These are phyloP conservation scores for Xyrauchen texanus DNA, from an alignment of 2,113 vertebrate genomes.

Conservation along the genomic window DNA sequence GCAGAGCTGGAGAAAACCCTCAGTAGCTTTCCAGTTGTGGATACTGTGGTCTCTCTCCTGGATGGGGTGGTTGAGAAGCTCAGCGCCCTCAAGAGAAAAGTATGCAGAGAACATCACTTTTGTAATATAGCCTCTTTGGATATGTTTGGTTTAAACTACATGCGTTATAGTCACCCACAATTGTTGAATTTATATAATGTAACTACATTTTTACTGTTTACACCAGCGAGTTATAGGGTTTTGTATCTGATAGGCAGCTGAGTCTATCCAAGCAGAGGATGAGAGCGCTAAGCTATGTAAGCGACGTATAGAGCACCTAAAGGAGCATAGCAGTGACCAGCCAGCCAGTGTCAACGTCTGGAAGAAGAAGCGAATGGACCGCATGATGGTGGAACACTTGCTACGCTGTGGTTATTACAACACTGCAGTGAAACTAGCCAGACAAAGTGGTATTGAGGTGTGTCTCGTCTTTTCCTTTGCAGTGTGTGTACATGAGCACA, in stretches of 20 bases:
- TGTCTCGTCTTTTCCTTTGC: background rate
- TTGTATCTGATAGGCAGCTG: slow-evolving; percentile 80
- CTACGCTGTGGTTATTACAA: slow-evolving; percentile 97
- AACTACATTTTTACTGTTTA: background rate
- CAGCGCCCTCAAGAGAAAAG: slow-evolving; percentile 96
- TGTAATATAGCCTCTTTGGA: too few relatives aligned
- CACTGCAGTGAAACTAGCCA: slow-evolving; percentile 92
- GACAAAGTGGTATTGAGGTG: slow-evolving; percentile 97
- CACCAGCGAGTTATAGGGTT: background rate
- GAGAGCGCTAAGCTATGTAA: slow-evolving; percentile 98
- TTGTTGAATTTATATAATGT: background rate
- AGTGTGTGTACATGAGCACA: background rate
- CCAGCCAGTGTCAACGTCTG: slow-evolving; percentile 89
- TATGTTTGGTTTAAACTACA: too few relatives aligned
- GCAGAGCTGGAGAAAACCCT: slow-evolving; percentile 96
- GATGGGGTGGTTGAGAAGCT: slow-evolving; percentile 98
- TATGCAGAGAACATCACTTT: slow-evolving; percentile 53
- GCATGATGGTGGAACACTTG: slow-evolving; percentile 98
- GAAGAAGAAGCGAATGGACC: slow-evolving; percentile 98
- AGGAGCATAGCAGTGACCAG: slow-evolving; percentile 97
- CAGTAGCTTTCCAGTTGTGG: slow-evolving; percentile 92
- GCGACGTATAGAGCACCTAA: slow-evolving; percentile 94
- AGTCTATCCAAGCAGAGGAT: slow-evolving; percentile 97
- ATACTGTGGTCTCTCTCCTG: slow-evolving; percentile 93
- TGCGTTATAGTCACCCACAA: too few relatives aligned